phyloP scores from a whole-genome alignment of 2,888 invertebrate genomes.

The Kuschelorhynchus macadamiae region DNA sequence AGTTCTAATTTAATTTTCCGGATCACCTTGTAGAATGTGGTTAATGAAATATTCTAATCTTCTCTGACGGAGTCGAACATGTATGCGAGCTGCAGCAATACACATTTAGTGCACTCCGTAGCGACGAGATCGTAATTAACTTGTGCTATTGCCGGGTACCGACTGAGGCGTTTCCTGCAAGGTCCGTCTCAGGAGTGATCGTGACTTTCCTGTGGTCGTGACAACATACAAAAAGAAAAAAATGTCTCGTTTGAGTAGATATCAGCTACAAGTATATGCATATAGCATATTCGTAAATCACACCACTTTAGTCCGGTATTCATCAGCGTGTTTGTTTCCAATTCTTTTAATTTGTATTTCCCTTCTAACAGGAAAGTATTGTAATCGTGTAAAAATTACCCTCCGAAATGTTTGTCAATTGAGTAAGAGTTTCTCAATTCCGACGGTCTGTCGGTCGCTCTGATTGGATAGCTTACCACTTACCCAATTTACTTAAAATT shows the following conservation, averaged over 20 bases:
- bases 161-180: conserved; percentile 61
- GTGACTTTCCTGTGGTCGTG: conserved; percentile 66
- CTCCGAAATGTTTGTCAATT: no score
- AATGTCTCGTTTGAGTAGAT: conserved; percentile 63
- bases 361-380: no score
- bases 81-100: conserved; percentile 41
- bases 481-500: no score
- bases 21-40: neutral
- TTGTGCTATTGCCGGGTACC: conserved; percentile 63
- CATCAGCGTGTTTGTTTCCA: no score
- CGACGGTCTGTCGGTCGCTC: no score
- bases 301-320: conserved; percentile 30
- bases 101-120: conserved; percentile 50
- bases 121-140: conserved; percentile 62
- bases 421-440: no score
- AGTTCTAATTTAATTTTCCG: neutral
- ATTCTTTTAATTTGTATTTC: no score
- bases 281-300: conserved; percentile 56
- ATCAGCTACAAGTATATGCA: conserved; percentile 64
- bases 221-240: conserved; percentile 64
- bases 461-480: no score
- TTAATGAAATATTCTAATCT: conserved; percentile 40
- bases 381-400: no score
- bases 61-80: conserved; percentile 21
- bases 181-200: conserved; percentile 61